Evolutionary conservation across 2,113 vertebrate genomes (phyloP).

Genomic region (Pseudolaguvia tuberculata): DNA sequence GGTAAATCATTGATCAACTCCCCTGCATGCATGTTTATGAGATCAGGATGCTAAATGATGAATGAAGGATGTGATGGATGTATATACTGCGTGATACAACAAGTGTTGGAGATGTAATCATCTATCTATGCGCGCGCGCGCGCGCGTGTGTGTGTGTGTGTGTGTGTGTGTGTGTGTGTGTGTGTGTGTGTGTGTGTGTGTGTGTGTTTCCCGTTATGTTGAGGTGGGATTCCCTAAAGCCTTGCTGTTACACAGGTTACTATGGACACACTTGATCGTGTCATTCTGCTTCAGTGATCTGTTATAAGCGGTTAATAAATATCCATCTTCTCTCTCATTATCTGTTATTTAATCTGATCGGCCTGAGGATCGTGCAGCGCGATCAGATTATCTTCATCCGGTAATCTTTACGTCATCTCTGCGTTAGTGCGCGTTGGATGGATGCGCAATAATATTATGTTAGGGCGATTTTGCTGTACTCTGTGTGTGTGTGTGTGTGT

Average conservation of each 20-base stretch:
- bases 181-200: not conserved
- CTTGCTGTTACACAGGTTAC: slow-evolving; percentile 1
- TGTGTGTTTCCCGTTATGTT: slow-evolving; percentile 55
- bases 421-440: not conserved
- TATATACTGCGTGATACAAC: not conserved
- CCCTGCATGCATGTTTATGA: not conserved
- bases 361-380: not conserved
- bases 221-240: slow-evolving; percentile 23
- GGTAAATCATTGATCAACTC: not conserved
- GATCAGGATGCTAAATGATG: not conserved
- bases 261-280: not conserved
- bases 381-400: not conserved
- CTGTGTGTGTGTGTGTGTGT: no score
- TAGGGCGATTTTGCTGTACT: no score
- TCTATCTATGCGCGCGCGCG: not conserved
- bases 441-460: not conserved
- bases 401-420: not conserved
- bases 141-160: not conserved
- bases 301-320: not conserved
- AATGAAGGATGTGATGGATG: not conserved
- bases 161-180: no score
- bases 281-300: not conserved
- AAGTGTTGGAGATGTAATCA: not conserved
- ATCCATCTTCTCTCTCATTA: not conserved
- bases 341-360: not conserved